Percentiles rank a stretch among this genome's conserved stretches.
Evolutionary conservation across 2,797 vertebrate genomes (phyloP).

Genomic region (Hirundo rustica): DNA sequence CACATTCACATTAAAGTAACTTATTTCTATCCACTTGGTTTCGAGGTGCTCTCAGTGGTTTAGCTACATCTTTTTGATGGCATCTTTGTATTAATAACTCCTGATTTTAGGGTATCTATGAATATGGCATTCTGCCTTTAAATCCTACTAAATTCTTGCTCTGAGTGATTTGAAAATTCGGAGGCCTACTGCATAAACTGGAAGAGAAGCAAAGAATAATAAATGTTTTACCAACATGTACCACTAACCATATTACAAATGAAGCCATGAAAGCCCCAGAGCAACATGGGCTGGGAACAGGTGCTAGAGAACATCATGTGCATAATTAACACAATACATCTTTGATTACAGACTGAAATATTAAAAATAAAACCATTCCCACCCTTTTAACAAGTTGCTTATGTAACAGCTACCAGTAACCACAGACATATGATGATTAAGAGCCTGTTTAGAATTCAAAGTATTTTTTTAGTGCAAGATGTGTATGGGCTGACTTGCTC

Average conservation of each 20-base stretch:
- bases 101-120: neutral
- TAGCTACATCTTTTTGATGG: neutral
- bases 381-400: neutral
- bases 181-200: neutral
- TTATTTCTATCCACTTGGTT: neutral
- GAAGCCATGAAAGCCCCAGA: neutral
- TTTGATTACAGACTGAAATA: neutral
- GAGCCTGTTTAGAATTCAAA: neutral
- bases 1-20: neutral
- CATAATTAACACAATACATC: neutral
- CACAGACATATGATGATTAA: neutral
- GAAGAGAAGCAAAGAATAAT: neutral
- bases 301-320: neutral
- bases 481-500: neutral
- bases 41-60: neutral
- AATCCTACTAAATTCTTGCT: neutral
- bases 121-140: neutral
- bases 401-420: neutral
- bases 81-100: neutral
- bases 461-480: neutral
- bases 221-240: neutral
- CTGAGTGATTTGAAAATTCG: neutral
- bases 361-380: neutral
- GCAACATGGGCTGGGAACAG: neutral
- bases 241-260: neutral